Evolutionary conservation across 2,888 invertebrate genomes (phyloP).

Genomic region (Allacma fusca): DNA sequence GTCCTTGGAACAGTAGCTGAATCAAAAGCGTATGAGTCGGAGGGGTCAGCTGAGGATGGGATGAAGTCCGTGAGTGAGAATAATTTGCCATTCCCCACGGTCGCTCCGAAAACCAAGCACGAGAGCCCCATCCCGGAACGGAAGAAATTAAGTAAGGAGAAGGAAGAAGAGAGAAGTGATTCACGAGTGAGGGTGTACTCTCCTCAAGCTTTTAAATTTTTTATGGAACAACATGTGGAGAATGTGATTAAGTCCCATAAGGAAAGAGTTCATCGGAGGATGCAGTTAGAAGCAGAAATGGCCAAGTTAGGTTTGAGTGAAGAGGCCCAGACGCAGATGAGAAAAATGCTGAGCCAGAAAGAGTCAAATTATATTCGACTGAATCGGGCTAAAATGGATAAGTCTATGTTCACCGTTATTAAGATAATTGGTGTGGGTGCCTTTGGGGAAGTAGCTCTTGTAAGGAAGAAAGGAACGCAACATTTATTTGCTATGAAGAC

Average conservation of each 20-base stretch:
- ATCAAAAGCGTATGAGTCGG: neutral
- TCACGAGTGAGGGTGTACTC: constrained; percentile 93
- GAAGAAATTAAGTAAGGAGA: constrained; percentile 87
- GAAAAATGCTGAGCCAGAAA: constrained; percentile 96
- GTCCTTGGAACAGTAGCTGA: neutral
- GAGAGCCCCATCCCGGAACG: constrained; percentile 95
- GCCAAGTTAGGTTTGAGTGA: constrained; percentile 86
- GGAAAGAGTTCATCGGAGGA: constrained; percentile 84
- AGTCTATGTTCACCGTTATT: constrained; percentile 96
- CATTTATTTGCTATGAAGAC: constrained; percentile 99
- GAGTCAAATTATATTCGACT: constrained; percentile 97
- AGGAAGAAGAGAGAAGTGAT: constrained; percentile 87
- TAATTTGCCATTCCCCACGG: neutral
- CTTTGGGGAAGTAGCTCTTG: constrained; percentile 96
- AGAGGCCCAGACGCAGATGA: constrained; percentile 89
- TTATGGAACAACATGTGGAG: constrained; percentile 99
- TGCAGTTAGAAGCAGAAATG: constrained; percentile 97
- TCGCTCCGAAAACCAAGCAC: constrained; percentile 69
- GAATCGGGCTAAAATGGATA: constrained; percentile 98
- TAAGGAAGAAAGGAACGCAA: constrained; percentile 89
- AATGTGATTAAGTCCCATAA: constrained; percentile 95
- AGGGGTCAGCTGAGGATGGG: neutral
- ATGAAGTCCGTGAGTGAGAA: neutral
- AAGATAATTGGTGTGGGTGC: constrained; percentile 87
- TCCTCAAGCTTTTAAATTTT: constrained; percentile 97